Conservation (phyloP, 2,113 vertebrate species). For the Pteropus alecto region DNA sequence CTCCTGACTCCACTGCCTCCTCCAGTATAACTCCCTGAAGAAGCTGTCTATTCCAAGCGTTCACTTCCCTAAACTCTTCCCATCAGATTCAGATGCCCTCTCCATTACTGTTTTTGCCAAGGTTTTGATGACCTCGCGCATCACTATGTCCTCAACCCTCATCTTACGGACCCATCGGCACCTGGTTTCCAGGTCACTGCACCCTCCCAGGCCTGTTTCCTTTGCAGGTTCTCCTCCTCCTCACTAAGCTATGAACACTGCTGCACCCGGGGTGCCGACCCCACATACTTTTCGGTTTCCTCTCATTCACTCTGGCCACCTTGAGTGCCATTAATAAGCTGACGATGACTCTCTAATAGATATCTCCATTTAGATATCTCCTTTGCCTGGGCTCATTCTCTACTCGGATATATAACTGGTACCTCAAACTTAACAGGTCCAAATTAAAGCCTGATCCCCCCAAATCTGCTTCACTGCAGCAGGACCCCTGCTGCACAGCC, state of each 20-base stretch:
- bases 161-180: background rate
- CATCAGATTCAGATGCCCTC: background rate
- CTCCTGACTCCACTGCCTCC: background rate
- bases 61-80: background rate
- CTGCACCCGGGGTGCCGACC: fast-evolving
- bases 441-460: background rate
- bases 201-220: background rate
- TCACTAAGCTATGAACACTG: background rate
- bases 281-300: fast-evolving
- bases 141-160: background rate
- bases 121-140: background rate
- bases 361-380: background rate
- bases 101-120: background rate
- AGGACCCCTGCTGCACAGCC: background rate
- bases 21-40: background rate
- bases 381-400: background rate
- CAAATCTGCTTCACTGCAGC: background rate
- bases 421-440: background rate
- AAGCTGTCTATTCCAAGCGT: background rate
- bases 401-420: background rate
- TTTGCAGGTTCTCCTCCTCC: too few relatives aligned
- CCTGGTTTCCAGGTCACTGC: background rate
- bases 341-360: fast-evolving
- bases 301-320: background rate
- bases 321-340: background rate